A percentile compares a stretch with the other conserved stretches of the same genome.
These are phyloP conservation scores for Macrosoma leucophasiata DNA, from an alignment of 2,888 invertebrate genomes.

Conservation along the genomic window DNA sequence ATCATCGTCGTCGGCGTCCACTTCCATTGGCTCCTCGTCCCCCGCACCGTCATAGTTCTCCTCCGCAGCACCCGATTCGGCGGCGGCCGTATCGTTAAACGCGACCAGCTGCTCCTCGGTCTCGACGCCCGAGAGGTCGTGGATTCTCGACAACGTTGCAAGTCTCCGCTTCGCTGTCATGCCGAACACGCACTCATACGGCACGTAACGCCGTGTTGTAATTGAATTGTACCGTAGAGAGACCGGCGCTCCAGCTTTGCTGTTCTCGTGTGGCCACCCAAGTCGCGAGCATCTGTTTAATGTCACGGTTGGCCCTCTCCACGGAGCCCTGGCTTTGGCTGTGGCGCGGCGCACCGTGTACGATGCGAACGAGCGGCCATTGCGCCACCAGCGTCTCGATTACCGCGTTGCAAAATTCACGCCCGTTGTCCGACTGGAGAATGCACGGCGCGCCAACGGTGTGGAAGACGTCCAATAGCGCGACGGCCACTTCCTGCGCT, in stretches of 20 bases:
- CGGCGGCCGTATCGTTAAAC: too few relatives aligned
- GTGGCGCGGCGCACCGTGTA: conserved; percentile 36
- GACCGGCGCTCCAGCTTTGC: conserved; percentile 38
- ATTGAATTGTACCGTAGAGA: conserved; percentile 37
- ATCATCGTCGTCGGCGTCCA: too few relatives aligned
- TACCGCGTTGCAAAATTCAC: conserved; percentile 30
- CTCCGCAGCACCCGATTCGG: too few relatives aligned
- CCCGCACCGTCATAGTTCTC: too few relatives aligned
- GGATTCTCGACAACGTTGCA: too few relatives aligned
- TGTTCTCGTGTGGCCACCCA: conserved; percentile 37
- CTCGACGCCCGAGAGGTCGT: too few relatives aligned
- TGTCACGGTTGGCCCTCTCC: conserved; percentile 34
- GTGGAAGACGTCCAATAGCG: conserved; percentile 33
- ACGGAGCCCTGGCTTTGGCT: conserved; percentile 34
- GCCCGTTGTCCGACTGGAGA: conserved; percentile 26
- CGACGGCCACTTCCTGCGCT: conserved; percentile 35
- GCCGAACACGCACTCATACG: too few relatives aligned
- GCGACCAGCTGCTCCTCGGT: too few relatives aligned
- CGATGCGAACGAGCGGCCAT: conserved; percentile 32
- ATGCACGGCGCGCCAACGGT: conserved; percentile 32
- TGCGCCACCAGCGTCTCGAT: conserved; percentile 16
- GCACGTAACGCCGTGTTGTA: conserved; percentile 38
- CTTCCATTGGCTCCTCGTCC: too few relatives aligned
- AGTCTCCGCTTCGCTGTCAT: too few relatives aligned
- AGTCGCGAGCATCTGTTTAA: conserved; percentile 33